Base-by-base conservation (phyloP, 2,113 vertebrate genomes). In the Xiphophorus couchianus region DNA sequence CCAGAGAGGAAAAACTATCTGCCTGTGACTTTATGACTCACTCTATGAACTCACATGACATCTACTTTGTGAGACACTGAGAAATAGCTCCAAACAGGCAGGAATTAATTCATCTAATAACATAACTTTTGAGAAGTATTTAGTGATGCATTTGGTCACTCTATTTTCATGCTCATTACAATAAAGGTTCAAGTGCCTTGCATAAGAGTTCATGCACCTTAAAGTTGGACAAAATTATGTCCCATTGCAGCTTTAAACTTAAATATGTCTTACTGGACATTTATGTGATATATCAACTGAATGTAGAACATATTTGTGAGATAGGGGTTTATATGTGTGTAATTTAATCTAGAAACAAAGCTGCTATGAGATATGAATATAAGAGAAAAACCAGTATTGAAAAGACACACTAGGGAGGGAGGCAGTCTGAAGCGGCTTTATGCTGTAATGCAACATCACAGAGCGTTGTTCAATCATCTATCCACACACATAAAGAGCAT, bases 41-140 rank as follows among this genome's bases (percentile, higher is more conserved):
- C 73, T 80, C 64, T 42, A 72, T 83, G 74, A 80, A 75, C 74
- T 74, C 71, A 69, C 77, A 51, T 71, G 76, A 85, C 66, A 81
- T 84, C 76, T 76, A 66, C 63, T 87, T 84, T 31, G 42, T 73
- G 66, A 39, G 31, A 31, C 69, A 66, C 75, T 66, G 65, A 78
- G 75, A 75, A n/a, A 17, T 17, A 51, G 17, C 62, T 70, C 61
- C 30, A 4, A 44, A 74, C 22, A 73, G 29, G 71, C 8, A 66
- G 12, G 39, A 84, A 71, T 71, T 22, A 62, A 29, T 60, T 51
- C 44, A 25, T 30, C 19, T 5, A 19, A 0, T 31, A 33, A 58
- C 28, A 71, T 29, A 15, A 74, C 11, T 28, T 30, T 29, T 54
- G 28, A 44, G 63, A 75, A 73, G 27, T 30, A 74, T 25, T 7